These are phyloP conservation scores for Drosophila meridionalis DNA, from an alignment of 2,888 invertebrate genomes.

Conservation along the genomic window DNA sequence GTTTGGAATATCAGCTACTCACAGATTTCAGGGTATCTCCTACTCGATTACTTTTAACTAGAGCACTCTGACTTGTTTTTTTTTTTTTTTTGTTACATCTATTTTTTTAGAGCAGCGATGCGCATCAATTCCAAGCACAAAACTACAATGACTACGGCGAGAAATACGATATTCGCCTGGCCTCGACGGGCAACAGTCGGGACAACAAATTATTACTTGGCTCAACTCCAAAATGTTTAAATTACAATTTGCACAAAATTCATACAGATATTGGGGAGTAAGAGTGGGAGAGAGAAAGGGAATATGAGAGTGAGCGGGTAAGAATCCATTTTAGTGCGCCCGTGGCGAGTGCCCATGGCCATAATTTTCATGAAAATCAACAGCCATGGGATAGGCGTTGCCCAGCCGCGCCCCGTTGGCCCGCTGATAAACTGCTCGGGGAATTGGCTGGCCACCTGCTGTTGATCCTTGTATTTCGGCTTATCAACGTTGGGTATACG, in stretches of 20 bases:
- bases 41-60: no score
- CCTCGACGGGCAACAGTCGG: conserved; percentile 56
- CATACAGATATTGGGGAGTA: neutral
- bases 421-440: conserved; percentile 49
- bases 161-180: conserved; percentile 42
- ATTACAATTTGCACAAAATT: conserved; percentile 74
- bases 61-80: no score
- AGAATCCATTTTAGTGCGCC: conserved; percentile 57
- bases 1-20: no score
- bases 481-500: conserved; percentile 46
- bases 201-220: conserved; percentile 80
- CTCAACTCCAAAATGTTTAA: conserved; percentile 77
- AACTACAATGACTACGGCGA: conserved; percentile 51
- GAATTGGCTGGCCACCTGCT: conserved; percentile 52
- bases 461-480: conserved; percentile 27
- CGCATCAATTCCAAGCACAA: conserved; percentile 70
- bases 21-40: no score
- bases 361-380: conserved; percentile 61
- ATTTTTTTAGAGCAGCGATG: conserved; percentile 54
- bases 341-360: conserved; percentile 20
- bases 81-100: conserved; percentile 1
- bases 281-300: neutral
- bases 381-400: conserved; percentile 42
- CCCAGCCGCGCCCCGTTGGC: conserved; percentile 1
- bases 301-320: neutral